Conservation (phyloP, 1,140 invertebrate species). For the Drosophila subpulchrella region DNA sequence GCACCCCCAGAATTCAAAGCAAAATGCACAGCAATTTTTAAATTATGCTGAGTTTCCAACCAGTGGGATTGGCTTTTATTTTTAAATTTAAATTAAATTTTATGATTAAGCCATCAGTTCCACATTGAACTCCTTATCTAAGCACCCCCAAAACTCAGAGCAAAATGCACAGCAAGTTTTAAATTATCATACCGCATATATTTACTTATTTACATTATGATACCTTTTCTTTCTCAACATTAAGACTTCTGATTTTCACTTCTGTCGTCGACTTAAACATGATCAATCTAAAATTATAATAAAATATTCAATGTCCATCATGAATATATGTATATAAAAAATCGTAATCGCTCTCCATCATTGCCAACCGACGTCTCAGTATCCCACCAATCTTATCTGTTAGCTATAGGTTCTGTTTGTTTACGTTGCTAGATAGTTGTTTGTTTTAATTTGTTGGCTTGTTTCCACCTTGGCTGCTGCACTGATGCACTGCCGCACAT, state of each 20-base stretch:
- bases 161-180: background rate
- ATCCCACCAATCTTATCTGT: background rate
- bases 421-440: constrained; percentile 55
- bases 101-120: too few species aligned
- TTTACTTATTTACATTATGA: constrained; percentile 63
- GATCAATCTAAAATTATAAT: constrained; percentile 43
- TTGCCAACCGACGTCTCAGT: constrained; percentile 7
- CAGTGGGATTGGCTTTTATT: too few species aligned
- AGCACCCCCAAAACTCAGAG: background rate
- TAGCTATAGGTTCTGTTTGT: constrained; percentile 44
- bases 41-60: too few species aligned
- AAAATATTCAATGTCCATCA: constrained; percentile 25
- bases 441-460: constrained; percentile 33
- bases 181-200: constrained; percentile 57
- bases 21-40: too few species aligned
- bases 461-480: constrained; percentile 7
- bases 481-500: background rate
- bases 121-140: too few species aligned
- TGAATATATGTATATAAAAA: constrained; percentile 11
- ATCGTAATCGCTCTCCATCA: constrained; percentile 1
- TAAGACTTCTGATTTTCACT: constrained; percentile 35
- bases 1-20: too few species aligned
- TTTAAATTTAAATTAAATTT: too few species aligned
- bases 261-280: constrained; percentile 29
- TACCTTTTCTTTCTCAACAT: constrained; percentile 33